Evolutionary conservation across 1,140 invertebrate species (phyloP).

Genomic region (Euschistus heros): DNA sequence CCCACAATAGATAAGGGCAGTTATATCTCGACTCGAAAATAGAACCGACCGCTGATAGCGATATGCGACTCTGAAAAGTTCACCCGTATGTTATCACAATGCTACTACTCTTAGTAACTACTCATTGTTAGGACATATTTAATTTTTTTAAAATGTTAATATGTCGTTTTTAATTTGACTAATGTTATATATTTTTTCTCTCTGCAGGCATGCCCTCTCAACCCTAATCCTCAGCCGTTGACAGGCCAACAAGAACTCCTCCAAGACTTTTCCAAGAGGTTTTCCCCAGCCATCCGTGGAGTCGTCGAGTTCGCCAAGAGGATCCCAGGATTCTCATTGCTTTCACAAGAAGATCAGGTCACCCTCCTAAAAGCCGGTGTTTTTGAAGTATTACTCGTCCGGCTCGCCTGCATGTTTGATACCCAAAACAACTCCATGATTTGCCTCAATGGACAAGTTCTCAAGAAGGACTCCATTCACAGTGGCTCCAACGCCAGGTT

Average conservation of each 20-base stretch:
- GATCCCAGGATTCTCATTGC: constrained; percentile 88
- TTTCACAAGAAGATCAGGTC: constrained; percentile 94
- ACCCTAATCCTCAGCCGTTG: constrained; percentile 78
- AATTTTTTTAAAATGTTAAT: too few species aligned
- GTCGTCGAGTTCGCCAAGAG: constrained; percentile 96
- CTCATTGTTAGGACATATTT: too few species aligned
- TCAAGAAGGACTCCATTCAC: constrained; percentile 80
- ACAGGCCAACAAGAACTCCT: constrained; percentile 64
- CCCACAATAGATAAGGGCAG: constrained; percentile 5
- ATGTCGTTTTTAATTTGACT: not conserved
- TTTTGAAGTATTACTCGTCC: constrained; percentile 85
- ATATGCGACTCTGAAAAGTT: too few species aligned
- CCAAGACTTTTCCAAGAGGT: constrained; percentile 84
- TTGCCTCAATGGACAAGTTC: constrained; percentile 82
- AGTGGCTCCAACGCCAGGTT: constrained; percentile 84
- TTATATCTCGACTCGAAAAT: too few species aligned
- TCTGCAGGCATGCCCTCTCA: constrained; percentile 81
- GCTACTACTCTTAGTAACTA: too few species aligned
- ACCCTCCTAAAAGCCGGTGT: constrained; percentile 91
- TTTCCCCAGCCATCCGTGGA: constrained; percentile 89
- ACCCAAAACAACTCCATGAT: constrained; percentile 79
- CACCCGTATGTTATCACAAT: too few species aligned
- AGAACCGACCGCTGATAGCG: too few species aligned
- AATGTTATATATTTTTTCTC: not conserved
- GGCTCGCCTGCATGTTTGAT: constrained; percentile 89